phyloP scores from a whole-genome alignment of 53 echinoderm and acorn worm genomes.

The Temnopleurus reevesii region DNA sequence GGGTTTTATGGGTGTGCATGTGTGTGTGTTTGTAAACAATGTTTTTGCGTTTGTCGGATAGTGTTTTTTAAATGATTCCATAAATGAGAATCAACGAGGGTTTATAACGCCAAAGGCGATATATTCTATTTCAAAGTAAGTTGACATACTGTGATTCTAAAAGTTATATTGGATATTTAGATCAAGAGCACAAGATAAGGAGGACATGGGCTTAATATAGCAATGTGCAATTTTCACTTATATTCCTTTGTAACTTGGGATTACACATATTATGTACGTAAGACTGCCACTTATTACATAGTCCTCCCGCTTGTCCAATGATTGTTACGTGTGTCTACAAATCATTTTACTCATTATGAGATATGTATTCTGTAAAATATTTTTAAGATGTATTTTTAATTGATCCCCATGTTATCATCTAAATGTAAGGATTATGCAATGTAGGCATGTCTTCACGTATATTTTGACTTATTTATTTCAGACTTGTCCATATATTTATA shows the following conservation, averaged over 20 bases:
- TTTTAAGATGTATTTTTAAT: neutral
- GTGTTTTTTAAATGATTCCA: too few species aligned
- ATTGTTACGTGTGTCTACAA: neutral
- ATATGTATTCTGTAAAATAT: neutral
- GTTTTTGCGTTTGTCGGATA: neutral
- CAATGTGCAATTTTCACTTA: constrained; percentile 15
- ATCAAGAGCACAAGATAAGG: neutral
- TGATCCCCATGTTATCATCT: too few species aligned
- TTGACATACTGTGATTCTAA: neutral
- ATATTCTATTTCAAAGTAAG: neutral
- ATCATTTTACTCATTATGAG: neutral
- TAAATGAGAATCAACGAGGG: too few species aligned
- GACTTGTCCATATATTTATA: too few species aligned
- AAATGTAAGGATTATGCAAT: too few species aligned
- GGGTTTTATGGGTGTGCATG: neutral
- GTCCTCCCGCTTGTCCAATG: neutral
- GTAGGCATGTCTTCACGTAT: too few species aligned
- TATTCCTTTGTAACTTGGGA: neutral
- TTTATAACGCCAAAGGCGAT: neutral
- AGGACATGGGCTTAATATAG: too few species aligned
- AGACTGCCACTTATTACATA: constrained; percentile 12
- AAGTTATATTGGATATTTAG: neutral
- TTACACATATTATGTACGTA: neutral
- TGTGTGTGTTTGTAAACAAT: neutral
- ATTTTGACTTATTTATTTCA: too few species aligned